Base-by-base conservation (phyloP, 1,140 invertebrate genomes). In the Tribolium castaneum region DNA sequence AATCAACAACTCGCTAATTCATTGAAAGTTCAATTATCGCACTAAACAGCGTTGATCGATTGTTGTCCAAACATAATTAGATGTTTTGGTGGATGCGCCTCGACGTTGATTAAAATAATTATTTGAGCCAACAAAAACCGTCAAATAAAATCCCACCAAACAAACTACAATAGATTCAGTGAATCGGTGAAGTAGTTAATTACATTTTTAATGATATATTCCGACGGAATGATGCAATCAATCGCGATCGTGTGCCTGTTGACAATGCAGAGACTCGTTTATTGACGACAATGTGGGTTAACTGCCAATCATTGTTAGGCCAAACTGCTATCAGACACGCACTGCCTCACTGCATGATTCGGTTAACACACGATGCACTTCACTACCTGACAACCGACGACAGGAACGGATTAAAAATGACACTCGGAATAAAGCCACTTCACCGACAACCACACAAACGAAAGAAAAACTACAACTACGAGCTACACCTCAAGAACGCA, bases 291-390 rank as follows among this genome's bases (percentile, higher is more conserved):
- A 66, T 66, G 59, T 66, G 59, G 59, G 59, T 66, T 66, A 66
- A 66, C 59, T 66, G 59, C 59, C 59, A 66, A 66, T 66, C 59
- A 66, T 66, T 66, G 59, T 66, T 66, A 66, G 59, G n/a, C 59
- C 59, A 66, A 35, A 66, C 59, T 66, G 59, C 59, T 35, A 66
- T 66, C 59, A 66, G 59, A 66, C 59, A 66, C 59, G 59, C 59
- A 66, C 59, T 66, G 59, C 22, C 59, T 66, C 59, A 66, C 59
- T 66, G 59, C 59, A 35, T 66, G 59, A 66, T 66, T 66, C 59
- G 59, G 59, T 66, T 66, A 66, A 66, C 59, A 66, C 59, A 66
- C 59, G 59, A n/a, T 66, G 59, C 59, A 66, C 59, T 66, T 35
- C 59, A 66, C 14, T 25, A 25, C 59, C 59, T 66, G 59, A 66